Evolutionary conservation across 2,888 invertebrate genomes (phyloP).

Genomic region (Acanthosepion esculentum): DNA sequence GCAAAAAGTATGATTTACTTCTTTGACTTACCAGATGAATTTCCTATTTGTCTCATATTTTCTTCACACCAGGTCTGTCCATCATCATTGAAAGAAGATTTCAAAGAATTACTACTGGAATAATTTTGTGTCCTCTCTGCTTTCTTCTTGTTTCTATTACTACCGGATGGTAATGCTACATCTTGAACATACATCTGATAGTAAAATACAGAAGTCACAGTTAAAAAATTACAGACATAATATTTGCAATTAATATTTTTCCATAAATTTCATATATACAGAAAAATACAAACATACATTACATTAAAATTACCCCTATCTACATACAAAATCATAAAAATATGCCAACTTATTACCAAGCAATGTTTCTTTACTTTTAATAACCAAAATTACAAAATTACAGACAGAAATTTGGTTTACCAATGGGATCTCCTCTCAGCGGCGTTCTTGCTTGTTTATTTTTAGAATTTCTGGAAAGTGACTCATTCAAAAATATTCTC

Average conservation of each 20-base stretch:
- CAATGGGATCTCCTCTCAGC: too few relatives aligned
- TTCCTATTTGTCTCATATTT: neutral
- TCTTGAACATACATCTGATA: conserved; percentile 33
- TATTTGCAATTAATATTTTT: too few relatives aligned
- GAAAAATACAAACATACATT: neutral
- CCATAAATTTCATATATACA: too few relatives aligned
- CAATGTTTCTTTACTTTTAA: too few relatives aligned
- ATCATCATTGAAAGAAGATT: conserved; percentile 12
- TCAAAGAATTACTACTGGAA: neutral
- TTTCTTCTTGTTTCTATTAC: neutral
- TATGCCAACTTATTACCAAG: too few relatives aligned
- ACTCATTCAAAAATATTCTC: too few relatives aligned
- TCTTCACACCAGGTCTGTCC: neutral
- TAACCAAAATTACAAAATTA: too few relatives aligned
- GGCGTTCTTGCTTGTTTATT: too few relatives aligned
- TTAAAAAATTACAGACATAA: neutral
- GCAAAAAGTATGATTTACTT: neutral
- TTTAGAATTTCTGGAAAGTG: too few relatives aligned
- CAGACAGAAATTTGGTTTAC: too few relatives aligned
- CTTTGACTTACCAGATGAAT: neutral
- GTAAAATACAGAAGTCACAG: neutral
- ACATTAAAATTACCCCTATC: too few relatives aligned
- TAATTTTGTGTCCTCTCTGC: neutral
- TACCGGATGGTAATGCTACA: conserved; percentile 18
- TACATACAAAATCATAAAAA: too few relatives aligned